These are phyloP conservation scores for Hymenopus coronatus DNA, from an alignment of 2,888 invertebrate species.

Conservation along the genomic window DNA sequence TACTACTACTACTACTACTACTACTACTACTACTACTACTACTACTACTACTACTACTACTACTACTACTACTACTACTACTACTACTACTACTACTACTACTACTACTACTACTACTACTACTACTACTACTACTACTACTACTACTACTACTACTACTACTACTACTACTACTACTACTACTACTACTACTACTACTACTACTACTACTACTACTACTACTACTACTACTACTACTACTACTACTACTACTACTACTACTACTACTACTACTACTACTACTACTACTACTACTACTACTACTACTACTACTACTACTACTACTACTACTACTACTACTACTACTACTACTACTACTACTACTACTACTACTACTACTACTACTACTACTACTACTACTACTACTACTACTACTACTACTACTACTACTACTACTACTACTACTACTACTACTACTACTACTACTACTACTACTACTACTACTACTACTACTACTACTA, in stretches of 20 bases:
- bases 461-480: conserved; percentile 7
- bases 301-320: conserved; percentile 10
- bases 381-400: conserved; percentile 10
- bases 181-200: conserved; percentile 8
- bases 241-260: conserved; percentile 10
- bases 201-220: conserved; percentile 8
- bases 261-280: conserved; percentile 10
- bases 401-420: conserved; percentile 8
- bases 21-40: conserved; percentile 8
- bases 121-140: conserved; percentile 10
- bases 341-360: conserved; percentile 10
- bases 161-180: conserved; percentile 10
- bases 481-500: conserved; percentile 10
- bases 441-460: conserved; percentile 8
- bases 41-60: conserved; percentile 10
- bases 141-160: conserved; percentile 10
- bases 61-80: conserved; percentile 10
- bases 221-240: conserved; percentile 10
- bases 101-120: conserved; percentile 8
- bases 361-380: conserved; percentile 10
- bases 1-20: conserved; percentile 10
- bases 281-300: conserved; percentile 8
- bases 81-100: conserved; percentile 10
- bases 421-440: conserved; percentile 8
- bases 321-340: conserved; percentile 10